Base-by-base conservation (phyloP, 2,797 vertebrate genomes). In the Macropus fuliginosus region DNA sequence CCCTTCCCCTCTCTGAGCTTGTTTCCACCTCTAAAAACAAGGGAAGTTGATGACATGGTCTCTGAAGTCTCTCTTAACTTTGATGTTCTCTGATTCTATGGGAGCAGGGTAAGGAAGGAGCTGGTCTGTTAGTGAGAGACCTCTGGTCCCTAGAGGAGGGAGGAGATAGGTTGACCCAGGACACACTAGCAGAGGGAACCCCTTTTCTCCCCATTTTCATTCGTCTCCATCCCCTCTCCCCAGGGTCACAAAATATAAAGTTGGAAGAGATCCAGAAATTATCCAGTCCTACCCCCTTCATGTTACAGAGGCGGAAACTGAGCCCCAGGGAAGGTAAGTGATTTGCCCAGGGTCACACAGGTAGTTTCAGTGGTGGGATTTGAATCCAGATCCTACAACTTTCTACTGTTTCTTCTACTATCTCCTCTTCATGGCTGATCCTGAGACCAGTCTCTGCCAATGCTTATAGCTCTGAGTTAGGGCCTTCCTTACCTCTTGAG, bases 161-260 rank as follows among this genome's bases (percentile, higher is more conserved):
- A 94, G 94, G 96, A 12, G 0, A 16, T 31, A 57, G 91, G 56
- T 91, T 96, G 54, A 31, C 54, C 56, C 90, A 50, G 31, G 90
- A 91, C 94, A 52, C 91, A 91, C 31, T 55, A 55, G 89, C 50
- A 96, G 95, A 97, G 74, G 90, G 90, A 34, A 97, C 97, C 94
- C 98, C 93, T 94, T 96, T 55, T 90, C 97, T 95, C 91, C 56
- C 18, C 91, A 92, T 97, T 95, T 95, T 98, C 90, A 91, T 55
- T 46, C n/a, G 24, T 46, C 1, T 4, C 91, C 94, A 62, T 98
- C 98, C 98, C 98, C 98, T 3, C 98, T 97, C 97, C 96, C 98
- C 95, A 98, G 99, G 98, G 98, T 98, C 98, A 98, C 99, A 99
- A 99, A 99, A 99, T 14, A n/a, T 66, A 66, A 34, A 74, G n/a